These are phyloP conservation scores for Oceanodroma tethys DNA, from an alignment of 2,113 vertebrate genomes.

Conservation along the genomic window DNA sequence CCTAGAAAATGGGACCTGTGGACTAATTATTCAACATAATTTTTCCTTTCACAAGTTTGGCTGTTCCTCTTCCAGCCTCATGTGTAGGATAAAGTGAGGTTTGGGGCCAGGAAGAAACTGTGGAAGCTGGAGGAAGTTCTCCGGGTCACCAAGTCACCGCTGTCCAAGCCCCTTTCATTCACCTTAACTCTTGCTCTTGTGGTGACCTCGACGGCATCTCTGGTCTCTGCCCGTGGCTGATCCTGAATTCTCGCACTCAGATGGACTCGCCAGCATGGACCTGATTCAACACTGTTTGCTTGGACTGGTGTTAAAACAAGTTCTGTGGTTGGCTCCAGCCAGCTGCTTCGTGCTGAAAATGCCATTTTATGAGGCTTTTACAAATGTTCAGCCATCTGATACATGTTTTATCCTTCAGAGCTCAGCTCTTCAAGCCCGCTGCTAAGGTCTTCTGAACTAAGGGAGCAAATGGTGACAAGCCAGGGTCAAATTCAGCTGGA, in stretches of 20 bases:
- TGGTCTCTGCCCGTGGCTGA: not conserved
- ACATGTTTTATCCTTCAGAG: not conserved
- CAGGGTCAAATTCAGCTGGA: not conserved
- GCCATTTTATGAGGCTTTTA: not conserved
- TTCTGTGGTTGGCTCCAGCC: not conserved
- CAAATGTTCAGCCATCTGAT: not conserved
- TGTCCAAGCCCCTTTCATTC: not conserved
- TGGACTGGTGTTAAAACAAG: not conserved
- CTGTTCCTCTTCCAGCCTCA: not conserved
- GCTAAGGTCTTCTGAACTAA: not conserved
- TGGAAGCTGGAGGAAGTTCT: not conserved
- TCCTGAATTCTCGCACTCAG: not conserved
- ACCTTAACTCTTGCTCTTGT: not conserved
- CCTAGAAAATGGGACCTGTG: not conserved
- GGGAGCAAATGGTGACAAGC: not conserved
- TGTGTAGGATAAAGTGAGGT: fast-evolving
- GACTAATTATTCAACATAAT: not conserved
- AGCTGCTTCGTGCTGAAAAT: not conserved
- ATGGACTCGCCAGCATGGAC: fast-evolving
- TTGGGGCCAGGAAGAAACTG: not conserved
- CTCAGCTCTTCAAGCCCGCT: not conserved
- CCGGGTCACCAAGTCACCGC: not conserved
- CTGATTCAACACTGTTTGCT: not conserved
- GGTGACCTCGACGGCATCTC: not conserved
- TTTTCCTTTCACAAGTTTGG: not conserved